Evolutionary conservation across 1,140 invertebrate species (phyloP), one percentile per base, ranked within the genome.

Genomic region (Drosophila baimaii): DNA sequence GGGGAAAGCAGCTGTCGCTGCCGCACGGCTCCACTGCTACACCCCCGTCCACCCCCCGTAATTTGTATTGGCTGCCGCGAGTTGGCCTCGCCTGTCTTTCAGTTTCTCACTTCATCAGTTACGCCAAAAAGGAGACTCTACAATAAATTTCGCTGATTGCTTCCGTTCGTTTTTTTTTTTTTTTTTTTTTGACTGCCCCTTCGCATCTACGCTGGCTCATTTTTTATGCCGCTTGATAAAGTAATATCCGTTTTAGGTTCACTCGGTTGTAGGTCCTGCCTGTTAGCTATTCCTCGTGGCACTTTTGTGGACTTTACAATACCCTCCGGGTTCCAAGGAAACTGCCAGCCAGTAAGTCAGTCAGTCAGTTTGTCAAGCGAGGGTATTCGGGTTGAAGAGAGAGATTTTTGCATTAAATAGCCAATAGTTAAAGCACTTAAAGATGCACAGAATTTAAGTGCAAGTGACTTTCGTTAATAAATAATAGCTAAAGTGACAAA

Each of bases 101-200:
- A 89, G 85, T 79, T 89, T 89, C 84, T 90, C 84, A 89, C 84
- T 89, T 89, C 84, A 89, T 89, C 84, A 89, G 85, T 89, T 89
- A 89, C 81, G 81, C 77, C 84, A 81, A 89, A 89, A 84, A 88
- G 85, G 77, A 89, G 84, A 89, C 85, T 89, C 80, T 76, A 88
- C 80, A 89, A 89, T 89, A 89, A 89, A 89, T 89, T 89, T 89
- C 84, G 84, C 84, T 89, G 84, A 89, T 89, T 89, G 84, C 84
- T 89, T 89, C 80, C 84, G 84, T 46, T 77, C 46, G 55, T 65
- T 56, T 12, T 17, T 33, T 44, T 21, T 17, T 43, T 33, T 58
- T 57, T 55, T 23, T 21, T 54, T 55, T 19, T 56, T 56, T 17
- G 31, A 33, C 43, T 62, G 46, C 35, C 64, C 33, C 71, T 57